Base-by-base conservation (phyloP, 2,113 vertebrate genomes). In the Colinus virginianus region DNA sequence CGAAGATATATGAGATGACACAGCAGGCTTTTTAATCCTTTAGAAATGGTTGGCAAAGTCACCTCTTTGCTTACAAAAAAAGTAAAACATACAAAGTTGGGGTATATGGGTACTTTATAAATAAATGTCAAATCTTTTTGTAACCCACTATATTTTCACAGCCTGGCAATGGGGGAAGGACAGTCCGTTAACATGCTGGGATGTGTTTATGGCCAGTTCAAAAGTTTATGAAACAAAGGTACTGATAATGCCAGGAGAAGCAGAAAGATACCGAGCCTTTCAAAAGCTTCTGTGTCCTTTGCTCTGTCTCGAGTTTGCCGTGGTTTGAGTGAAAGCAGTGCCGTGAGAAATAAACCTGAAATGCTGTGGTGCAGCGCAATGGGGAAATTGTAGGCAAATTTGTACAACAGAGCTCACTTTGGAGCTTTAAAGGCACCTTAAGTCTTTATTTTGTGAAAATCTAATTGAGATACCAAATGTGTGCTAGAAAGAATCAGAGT, bases 11-110 rank as follows among this genome's bases (percentile, higher is more conserved):
- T 83, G 90, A 95, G 72, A 87, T 90, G 80, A 90, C 91, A 94
- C 85, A 95, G 95, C 78, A 91, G 90, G 85, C 85, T 90, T 94
- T 96, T 93, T 94, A 95, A 93, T 95, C 91, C 88, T 83, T 96
- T 95, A 90, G 81, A 95, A 96, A 91, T 78, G 91, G 59, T 71
- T 77, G 84, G 68, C 91, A 96, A 93, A 96, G 91, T 89, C 89
- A 93, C 93, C 85, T 88, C 66, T 90, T 94, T 71, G 67, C 95
- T 94, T 87, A 80, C 18, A 91, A 92, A 95, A 92, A 95, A 91
- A 92, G 78, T 69, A 79, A 94, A 96, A 62, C 36, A 26, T 76
- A 84, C 4, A 4, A 91, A 77, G 75, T 76, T 78, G 20, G 63
- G 36, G 32, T 75, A 18, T 63, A 49, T 42, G 70, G 6, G 38